Conservation (phyloP, 2,888 invertebrate species). For the Nomada lathburiana region DNA sequence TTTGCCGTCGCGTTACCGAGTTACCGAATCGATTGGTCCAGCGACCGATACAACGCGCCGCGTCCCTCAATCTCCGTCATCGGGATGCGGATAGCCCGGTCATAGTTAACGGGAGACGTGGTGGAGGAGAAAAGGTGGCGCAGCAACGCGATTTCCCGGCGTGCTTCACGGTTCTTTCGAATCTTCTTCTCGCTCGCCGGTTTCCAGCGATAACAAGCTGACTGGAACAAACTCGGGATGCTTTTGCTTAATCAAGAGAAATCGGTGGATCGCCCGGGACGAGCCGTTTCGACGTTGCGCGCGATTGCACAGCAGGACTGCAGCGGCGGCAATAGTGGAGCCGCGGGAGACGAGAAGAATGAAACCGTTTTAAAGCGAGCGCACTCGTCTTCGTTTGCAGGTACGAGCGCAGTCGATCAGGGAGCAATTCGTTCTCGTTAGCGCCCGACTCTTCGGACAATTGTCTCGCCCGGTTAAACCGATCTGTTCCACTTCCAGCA, state of each 20-base stretch:
- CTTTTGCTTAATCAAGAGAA: slow-evolving; percentile 20
- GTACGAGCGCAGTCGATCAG: neutral
- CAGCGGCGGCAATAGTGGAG: neutral
- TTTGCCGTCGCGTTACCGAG: slow-evolving; percentile 4
- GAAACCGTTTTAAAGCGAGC: slow-evolving; percentile 1
- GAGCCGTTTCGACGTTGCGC: neutral
- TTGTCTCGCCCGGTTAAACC: neutral
- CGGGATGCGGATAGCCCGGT: neutral
- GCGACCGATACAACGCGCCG: slow-evolving; percentile 17
- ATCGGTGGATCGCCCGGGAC: slow-evolving; percentile 2
- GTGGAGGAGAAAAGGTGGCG: neutral
- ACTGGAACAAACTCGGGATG: neutral
- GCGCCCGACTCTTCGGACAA: neutral
- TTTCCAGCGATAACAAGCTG: slow-evolving; percentile 20
- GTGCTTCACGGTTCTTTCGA: neutral
- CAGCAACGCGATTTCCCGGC: neutral
- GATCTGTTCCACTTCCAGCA: neutral
- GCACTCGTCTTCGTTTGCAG: slow-evolving; percentile 14
- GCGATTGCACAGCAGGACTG: neutral
- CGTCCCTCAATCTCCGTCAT: neutral
- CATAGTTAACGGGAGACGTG: neutral
- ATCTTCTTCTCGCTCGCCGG: neutral
- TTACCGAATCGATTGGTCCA: slow-evolving; percentile 31
- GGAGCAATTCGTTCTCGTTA: slow-evolving; percentile 16
- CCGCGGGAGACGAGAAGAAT: neutral